Evolutionary conservation across 1,140 invertebrate genomes (phyloP), one percentile per base, ranked within the genome.

Genomic region (Aphaenogaster rudis): DNA sequence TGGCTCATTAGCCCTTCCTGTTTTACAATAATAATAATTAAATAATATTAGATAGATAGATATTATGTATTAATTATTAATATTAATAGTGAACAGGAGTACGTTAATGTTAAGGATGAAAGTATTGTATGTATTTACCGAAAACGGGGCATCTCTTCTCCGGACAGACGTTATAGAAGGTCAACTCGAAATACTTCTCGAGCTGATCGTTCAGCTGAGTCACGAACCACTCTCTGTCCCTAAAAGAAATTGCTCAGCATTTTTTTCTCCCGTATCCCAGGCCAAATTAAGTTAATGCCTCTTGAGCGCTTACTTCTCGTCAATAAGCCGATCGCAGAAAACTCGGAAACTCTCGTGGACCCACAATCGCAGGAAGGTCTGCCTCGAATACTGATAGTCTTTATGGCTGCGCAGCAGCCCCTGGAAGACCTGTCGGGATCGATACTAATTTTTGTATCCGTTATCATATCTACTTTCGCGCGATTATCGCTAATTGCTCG

Each of bases 291-390:
- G 78, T 63, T 74, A 80, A 78, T 76, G 48, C 21, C 71, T 76
- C 72, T 57, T 50, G 42, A 71, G 52, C 81, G 92, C 95, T 94
- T 94, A 97, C 97, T 96, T 96, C 59, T 97, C 96, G 94, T 98
- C 97, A 45, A 97, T 97, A 0, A 99, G 95, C 45, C 98, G 96
- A 94, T 98, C 98, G 90, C 96, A 96, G 94, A 98, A 98, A 0
- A 98, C 98, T 90, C 98, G 96, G 94, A 97, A 98, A 84, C 96
- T 97, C 93, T 99, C 98, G 94, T 98, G 98, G 88, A 98, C 96
- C 98, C 98, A 99, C 3, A 99, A 95, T 57, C 97, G 95, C 0
- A 98, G 95, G 88, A 98, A 97, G 3, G 96, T 95, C 2, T 95
- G 88, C 90, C 96, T 97, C 5, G 97, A 98, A 91, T 97, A 97